phyloP scores from a whole-genome alignment of 2,113 vertebrate species.

The Tamias sibiricus region DNA sequence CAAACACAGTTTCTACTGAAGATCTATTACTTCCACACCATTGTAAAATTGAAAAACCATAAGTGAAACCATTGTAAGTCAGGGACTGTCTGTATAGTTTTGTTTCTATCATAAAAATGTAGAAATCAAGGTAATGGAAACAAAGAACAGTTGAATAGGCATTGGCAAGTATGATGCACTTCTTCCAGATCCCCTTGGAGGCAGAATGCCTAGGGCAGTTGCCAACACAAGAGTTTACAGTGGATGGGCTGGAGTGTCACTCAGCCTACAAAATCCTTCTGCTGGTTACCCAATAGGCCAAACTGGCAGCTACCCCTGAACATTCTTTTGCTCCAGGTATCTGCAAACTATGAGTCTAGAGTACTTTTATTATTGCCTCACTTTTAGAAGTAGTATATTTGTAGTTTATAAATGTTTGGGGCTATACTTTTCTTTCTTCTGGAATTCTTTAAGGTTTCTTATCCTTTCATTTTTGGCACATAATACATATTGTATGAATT shows the following conservation, averaged over 20 bases:
- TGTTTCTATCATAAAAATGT: not conserved
- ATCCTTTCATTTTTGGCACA: not conserved
- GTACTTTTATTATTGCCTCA: not conserved
- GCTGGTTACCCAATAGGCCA: not conserved
- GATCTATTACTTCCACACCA: not conserved
- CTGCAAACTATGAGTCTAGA: not conserved
- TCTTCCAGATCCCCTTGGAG: not conserved
- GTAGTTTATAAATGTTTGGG: not conserved
- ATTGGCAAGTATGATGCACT: not conserved
- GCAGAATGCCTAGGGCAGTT: not conserved
- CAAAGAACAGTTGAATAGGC: not conserved
- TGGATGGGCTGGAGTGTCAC: too few species aligned
- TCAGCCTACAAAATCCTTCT: not conserved
- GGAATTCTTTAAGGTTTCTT: not conserved
- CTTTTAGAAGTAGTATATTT: not conserved
- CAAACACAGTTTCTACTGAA: not conserved
- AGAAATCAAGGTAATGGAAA: not conserved
- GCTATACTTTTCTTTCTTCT: not conserved
- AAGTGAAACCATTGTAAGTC: not conserved
- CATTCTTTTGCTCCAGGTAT: not conserved
- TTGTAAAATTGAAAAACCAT: not conserved
- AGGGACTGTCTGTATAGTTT: not conserved
- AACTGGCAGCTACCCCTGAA: not conserved
- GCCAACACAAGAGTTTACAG: not conserved
- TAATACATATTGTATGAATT: too few species aligned